phyloP scores from a whole-genome alignment of 30 jellyfish, hydroid and myxozoan species.

The Cassiopea xamachana region DNA sequence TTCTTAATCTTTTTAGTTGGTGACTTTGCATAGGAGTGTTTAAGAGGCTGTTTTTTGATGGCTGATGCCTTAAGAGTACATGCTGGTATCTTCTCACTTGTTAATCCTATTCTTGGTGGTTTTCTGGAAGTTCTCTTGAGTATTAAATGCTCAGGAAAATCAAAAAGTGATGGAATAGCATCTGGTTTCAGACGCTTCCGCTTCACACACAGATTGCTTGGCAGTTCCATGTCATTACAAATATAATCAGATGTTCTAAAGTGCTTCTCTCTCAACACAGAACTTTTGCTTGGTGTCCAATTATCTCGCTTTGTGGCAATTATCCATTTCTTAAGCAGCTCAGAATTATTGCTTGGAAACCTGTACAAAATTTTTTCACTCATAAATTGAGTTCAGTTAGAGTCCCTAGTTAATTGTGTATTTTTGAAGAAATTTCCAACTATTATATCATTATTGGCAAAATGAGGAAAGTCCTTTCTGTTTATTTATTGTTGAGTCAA shows the following conservation, averaged over 20 bases:
- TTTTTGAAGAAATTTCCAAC: not conserved
- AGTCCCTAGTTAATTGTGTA: not conserved
- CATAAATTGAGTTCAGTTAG: not conserved
- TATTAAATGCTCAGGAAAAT: conserved; percentile 27
- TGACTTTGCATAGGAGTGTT: conserved; percentile 31
- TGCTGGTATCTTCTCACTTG: conserved; percentile 7
- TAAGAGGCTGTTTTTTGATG: not conserved
- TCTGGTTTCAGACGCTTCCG: conserved; percentile 30
- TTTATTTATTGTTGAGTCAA: not conserved
- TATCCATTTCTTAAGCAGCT: conserved; percentile 9
- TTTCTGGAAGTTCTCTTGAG: not conserved
- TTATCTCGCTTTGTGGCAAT: conserved; percentile 9
- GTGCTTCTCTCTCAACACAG: conserved; percentile 25
- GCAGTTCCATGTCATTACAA: conserved; percentile 14
- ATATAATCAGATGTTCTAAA: not conserved
- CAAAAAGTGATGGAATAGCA: conserved; percentile 32
- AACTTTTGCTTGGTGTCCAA: conserved; percentile 8
- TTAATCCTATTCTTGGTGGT: conserved; percentile 2
- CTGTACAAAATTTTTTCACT: not conserved
- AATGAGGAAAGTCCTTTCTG: not conserved
- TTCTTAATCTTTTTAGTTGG: conserved; percentile 12
- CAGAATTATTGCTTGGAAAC: conserved; percentile 18
- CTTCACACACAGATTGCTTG: conserved; percentile 8
- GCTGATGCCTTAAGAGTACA: not conserved
- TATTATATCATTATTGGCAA: not conserved